Base-by-base conservation (phyloP, 2,888 invertebrate species). In the Cryptocheilus praepositus region DNA sequence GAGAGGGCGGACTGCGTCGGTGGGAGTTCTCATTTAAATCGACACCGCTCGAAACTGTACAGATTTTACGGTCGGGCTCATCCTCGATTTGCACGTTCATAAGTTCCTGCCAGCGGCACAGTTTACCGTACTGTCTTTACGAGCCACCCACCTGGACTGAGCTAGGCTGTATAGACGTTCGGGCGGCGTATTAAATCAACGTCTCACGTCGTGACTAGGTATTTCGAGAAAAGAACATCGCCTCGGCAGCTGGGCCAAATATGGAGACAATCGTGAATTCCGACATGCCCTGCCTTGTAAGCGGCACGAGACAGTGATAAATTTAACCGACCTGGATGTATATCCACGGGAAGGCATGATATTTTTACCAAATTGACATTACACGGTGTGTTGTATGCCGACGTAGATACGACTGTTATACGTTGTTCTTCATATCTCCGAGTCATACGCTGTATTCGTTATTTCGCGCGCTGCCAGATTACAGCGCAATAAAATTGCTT, bases 111-210 rank as follows among this genome's bases (percentile, higher is more conserved):
- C 36, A 56, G 21, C 58, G 69, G 67, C 73, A 73, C 66, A 71
- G 66, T 80, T 77, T 81, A 81, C 75, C 64, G 70, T 74, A 76
- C 73, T 69, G 73, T 61, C 75, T 81, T 81, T 81, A 81, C 71
- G 81, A 75, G 60, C 59, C 54, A 57, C 51, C 67, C 67, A 81
- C 67, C 77, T 77, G 77, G 67, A 25, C 54, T 67, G 64, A 36
- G 11, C 67, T 61, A n/a, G 16, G 22, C 25, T 67, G 64, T 16
- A 16, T 49, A 66, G 54, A 56, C 59, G 54, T 59, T 51, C 49
- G 63, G 70, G 57, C 60, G 66, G 21, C 21, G 55, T 67, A 70
- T 77, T 76, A 74, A 72, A 73, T 70, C 73, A 68, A 73, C 65
- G 56, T 65, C 64, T 55, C 61, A 56, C 65, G 60, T 54, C 53